Evolutionary conservation across 2,888 invertebrate genomes (phyloP).

Genomic region (Chirona hameri): DNA sequence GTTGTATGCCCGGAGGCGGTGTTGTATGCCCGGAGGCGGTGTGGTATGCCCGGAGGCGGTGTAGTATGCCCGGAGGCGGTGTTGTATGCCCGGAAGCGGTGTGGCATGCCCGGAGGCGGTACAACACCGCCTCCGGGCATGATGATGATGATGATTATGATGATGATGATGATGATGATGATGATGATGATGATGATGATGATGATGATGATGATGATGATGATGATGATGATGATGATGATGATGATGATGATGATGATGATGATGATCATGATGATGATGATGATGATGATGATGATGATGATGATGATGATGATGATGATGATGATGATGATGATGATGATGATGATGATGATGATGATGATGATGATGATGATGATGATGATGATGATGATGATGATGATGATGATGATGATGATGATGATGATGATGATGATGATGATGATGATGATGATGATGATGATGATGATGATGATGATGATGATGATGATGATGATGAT

Average conservation of each 20-base stretch:
- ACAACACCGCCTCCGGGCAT: too few relatives aligned
- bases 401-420: conserved; percentile 22
- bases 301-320: conserved; percentile 22
- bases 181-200: conserved; percentile 22
- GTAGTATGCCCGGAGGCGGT: too few relatives aligned
- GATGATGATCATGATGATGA: conserved; percentile 12
- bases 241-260: conserved; percentile 22
- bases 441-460: conserved; percentile 22
- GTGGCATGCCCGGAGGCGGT: too few relatives aligned
- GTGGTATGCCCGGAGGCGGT: too few relatives aligned
- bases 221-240: conserved; percentile 22
- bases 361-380: conserved; percentile 22
- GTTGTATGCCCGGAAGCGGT: too few relatives aligned
- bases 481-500: conserved; percentile 22
- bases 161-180: conserved; percentile 22
- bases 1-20: too few relatives aligned
- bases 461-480: conserved; percentile 22
- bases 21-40: too few relatives aligned
- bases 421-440: conserved; percentile 22
- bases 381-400: conserved; percentile 22
- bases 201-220: conserved; percentile 22
- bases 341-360: conserved; percentile 12
- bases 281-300: conserved; percentile 22
- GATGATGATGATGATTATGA: too few relatives aligned
- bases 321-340: conserved; percentile 22